phyloP scores from a whole-genome alignment of 2,888 invertebrate genomes.

The Deilephila porcellus region DNA sequence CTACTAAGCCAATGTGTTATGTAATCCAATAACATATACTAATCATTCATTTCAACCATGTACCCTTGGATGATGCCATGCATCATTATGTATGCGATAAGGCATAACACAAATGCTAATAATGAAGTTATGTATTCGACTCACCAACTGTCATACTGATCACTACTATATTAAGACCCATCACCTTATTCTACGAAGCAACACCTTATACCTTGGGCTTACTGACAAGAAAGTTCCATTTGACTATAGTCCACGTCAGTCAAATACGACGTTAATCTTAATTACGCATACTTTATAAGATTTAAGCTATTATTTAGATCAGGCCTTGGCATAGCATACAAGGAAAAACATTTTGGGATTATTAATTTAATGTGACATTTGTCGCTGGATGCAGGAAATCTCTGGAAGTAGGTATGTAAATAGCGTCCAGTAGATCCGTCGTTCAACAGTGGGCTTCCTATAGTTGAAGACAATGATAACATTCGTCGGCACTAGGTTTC shows the following conservation, averaged over 20 bases:
- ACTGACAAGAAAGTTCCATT: conserved; percentile 13
- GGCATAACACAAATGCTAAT: conserved; percentile 14
- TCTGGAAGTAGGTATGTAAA: too few relatives aligned
- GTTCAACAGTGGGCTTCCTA: too few relatives aligned
- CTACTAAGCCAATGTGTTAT: too few relatives aligned
- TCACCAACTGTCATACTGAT: not conserved
- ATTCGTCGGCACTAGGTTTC: too few relatives aligned
- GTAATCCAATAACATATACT: not conserved
- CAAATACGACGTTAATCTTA: conserved; percentile 16
- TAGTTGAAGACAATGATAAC: too few relatives aligned
- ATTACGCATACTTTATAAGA: not conserved
- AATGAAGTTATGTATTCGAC: conserved; percentile 5
- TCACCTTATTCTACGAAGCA: not conserved
- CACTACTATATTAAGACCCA: conserved; percentile 5
- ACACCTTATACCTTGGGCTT: conserved; percentile 2
- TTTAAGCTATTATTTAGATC: conserved; percentile 1
- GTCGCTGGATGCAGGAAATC: too few relatives aligned
- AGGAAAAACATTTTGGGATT: not conserved
- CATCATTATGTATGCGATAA: not conserved
- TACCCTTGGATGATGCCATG: not conserved
- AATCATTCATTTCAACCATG: not conserved
- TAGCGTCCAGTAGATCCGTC: too few relatives aligned
- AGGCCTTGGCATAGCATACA: not conserved
- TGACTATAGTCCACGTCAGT: not conserved
- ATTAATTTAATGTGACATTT: not conserved